Evolutionary conservation across 2,888 invertebrate genomes (phyloP).

Genomic region (Phortica okadai): DNA sequence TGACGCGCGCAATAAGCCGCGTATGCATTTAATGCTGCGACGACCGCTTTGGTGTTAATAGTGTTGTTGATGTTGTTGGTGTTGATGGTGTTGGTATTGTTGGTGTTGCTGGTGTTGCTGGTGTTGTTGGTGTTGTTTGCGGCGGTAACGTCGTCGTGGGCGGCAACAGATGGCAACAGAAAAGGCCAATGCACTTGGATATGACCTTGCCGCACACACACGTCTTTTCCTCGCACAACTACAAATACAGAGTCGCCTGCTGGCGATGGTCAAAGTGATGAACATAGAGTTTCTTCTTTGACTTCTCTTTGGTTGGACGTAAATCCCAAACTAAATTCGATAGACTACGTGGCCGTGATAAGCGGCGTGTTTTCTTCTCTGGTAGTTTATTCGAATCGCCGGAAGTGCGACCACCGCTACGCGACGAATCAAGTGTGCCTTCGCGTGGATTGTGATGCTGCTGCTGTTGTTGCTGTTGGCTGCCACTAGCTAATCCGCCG

Average conservation of each 20-base stretch:
- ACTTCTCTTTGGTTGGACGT: constrained; percentile 76
- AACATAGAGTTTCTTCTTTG: constrained; percentile 77
- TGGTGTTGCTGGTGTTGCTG: neutral
- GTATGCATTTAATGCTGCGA: neutral
- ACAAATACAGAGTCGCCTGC: constrained; percentile 76
- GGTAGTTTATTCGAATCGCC: constrained; percentile 89
- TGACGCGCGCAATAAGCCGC: neutral
- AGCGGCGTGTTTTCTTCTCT: constrained; percentile 87
- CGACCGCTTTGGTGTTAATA: neutral
- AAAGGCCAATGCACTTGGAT: constrained; percentile 20
- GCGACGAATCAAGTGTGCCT: constrained; percentile 92
- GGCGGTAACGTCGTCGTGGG: neutral
- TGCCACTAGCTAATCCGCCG: constrained; percentile 37
- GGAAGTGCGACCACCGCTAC: constrained; percentile 90
- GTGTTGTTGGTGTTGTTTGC: constrained; percentile 1
- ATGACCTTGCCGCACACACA: constrained; percentile 15
- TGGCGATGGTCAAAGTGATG: constrained; percentile 77
- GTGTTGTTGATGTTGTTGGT: neutral
- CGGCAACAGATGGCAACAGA: constrained; percentile 24
- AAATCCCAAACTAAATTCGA: constrained; percentile 92
- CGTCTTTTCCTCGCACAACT: constrained; percentile 49
- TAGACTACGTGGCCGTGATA: constrained; percentile 89
- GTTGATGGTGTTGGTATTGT: neutral
- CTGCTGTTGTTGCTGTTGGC: constrained; percentile 34
- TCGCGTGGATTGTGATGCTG: constrained; percentile 78